Evolutionary conservation across 2,113 vertebrate species (phyloP).

Genomic region (Pollachius pollachius): DNA sequence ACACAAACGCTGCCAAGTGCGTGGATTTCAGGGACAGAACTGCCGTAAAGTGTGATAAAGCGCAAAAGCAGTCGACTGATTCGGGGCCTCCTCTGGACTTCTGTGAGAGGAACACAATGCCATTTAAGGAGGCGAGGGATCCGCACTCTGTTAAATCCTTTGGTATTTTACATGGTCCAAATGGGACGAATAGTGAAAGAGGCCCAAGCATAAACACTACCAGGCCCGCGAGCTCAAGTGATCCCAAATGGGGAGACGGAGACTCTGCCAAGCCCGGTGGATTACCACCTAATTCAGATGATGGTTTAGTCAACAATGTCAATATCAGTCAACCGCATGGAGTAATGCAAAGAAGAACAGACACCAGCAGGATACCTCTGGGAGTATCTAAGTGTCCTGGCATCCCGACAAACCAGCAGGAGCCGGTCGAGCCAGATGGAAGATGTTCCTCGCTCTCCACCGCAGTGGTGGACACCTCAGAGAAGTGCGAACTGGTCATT

Average conservation of each 20-base stretch:
- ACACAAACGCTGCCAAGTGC: conserved; percentile 4
- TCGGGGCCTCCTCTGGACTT: background rate
- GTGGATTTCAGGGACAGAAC: conserved; percentile 7
- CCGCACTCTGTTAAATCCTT: conserved; percentile 6
- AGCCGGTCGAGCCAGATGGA: conserved; percentile 29
- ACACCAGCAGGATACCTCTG: background rate
- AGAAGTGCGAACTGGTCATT: conserved; percentile 79
- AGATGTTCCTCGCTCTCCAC: conserved; percentile 66
- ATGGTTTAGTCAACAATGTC: conserved; percentile 15
- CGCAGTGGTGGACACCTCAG: conserved; percentile 66
- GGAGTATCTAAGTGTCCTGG: background rate
- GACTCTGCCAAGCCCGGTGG: conserved; percentile 7
- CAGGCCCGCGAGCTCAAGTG: background rate
- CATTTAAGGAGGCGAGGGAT: conserved; percentile 26
- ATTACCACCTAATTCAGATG: conserved; percentile 22
- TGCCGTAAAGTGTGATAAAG: background rate
- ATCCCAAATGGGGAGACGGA: conserved; percentile 15
- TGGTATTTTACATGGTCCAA: conserved; percentile 23
- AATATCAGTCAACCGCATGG: conserved; percentile 20
- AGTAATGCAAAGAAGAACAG: conserved; percentile 20
- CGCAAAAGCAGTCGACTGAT: conserved; percentile 15
- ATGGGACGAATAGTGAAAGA: conserved; percentile 8
- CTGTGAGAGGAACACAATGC: conserved; percentile 13
- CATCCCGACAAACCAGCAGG: conserved; percentile 17
- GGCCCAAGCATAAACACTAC: background rate